phyloP scores from a whole-genome alignment of 2,888 invertebrate species.

The Microdon myrmicae region DNA sequence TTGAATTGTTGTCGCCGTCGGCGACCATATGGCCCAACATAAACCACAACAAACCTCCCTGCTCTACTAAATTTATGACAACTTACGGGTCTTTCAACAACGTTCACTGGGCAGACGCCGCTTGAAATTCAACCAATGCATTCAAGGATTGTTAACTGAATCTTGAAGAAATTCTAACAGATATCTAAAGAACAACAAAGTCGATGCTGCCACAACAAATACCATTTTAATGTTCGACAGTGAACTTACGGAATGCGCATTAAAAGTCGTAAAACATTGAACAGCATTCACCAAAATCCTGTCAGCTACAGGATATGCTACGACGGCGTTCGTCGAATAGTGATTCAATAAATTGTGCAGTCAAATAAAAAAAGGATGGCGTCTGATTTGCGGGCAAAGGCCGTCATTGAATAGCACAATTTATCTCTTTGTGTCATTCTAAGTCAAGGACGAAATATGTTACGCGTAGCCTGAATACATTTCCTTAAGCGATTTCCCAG shows the following conservation, averaged over 20 bases:
- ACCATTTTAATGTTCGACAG: no score
- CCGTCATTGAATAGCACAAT: slow-evolving; percentile 36
- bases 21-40: neutral
- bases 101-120: slow-evolving; percentile 30
- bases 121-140: slow-evolving; percentile 35
- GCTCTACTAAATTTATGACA: neutral
- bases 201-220: no score
- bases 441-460: slow-evolving; percentile 44
- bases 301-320: slow-evolving; percentile 28
- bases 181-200: no score
- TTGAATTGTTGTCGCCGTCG: slow-evolving; percentile 48
- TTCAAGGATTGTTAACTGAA: no score
- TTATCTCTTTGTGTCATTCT: slow-evolving; percentile 25
- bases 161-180: no score
- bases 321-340: neutral
- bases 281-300: slow-evolving; percentile 31
- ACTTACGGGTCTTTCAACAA: slow-evolving; percentile 20
- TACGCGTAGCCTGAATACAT: slow-evolving; percentile 26
- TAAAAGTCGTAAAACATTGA: slow-evolving; percentile 43
- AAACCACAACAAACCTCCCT: neutral
- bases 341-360: slow-evolving; percentile 38
- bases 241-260: slow-evolving; percentile 50
- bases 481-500: slow-evolving; percentile 37
- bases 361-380: slow-evolving; percentile 34
- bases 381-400: slow-evolving; percentile 46